Conservation (phyloP, 1,140 invertebrate species). For the Lepidurus couesii region DNA sequence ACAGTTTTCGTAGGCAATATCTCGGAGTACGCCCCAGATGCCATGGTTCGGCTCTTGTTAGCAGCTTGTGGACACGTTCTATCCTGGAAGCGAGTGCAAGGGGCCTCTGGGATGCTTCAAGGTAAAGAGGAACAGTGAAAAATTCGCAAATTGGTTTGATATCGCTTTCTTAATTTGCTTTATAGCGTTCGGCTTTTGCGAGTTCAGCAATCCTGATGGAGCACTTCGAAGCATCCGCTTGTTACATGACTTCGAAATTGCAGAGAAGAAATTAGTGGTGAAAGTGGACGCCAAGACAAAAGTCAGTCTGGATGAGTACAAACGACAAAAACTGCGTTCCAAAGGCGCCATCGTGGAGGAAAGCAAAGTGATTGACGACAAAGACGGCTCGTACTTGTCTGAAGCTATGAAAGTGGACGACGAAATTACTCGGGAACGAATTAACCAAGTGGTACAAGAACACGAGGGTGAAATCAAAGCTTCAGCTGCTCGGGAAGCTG, state of each 20-base stretch:
- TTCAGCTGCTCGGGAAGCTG: not conserved
- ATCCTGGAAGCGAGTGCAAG: conserved; percentile 95
- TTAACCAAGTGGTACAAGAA: conserved; percentile 33
- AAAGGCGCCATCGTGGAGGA: not conserved
- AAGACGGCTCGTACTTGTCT: not conserved
- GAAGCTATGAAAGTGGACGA: conserved; percentile 21
- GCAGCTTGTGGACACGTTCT: conserved; percentile 84
- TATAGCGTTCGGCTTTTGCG: conserved; percentile 94
- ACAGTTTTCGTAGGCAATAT: conserved; percentile 99
- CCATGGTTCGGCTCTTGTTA: conserved; percentile 88
- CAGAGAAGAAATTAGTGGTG: conserved; percentile 87
- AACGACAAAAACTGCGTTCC: conserved; percentile 48
- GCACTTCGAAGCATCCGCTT: conserved; percentile 88
- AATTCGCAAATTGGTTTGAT: not conserved
- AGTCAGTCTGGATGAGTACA: conserved; percentile 86
- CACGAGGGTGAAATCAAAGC: conserved; percentile 35
- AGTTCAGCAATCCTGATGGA: conserved; percentile 88
- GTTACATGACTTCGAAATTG: conserved; percentile 88
- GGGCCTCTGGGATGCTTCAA: conserved; percentile 49
- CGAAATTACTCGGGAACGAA: not conserved
- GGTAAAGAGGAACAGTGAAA: not conserved
- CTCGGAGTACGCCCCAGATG: conserved; percentile 87
- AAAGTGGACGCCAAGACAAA: conserved; percentile 98
- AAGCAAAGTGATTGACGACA: conserved; percentile 15
- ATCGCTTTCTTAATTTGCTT: conserved; percentile 26